phyloP scores from a whole-genome alignment of 2,797 vertebrate species.

The Tragelaphus oryx region DNA sequence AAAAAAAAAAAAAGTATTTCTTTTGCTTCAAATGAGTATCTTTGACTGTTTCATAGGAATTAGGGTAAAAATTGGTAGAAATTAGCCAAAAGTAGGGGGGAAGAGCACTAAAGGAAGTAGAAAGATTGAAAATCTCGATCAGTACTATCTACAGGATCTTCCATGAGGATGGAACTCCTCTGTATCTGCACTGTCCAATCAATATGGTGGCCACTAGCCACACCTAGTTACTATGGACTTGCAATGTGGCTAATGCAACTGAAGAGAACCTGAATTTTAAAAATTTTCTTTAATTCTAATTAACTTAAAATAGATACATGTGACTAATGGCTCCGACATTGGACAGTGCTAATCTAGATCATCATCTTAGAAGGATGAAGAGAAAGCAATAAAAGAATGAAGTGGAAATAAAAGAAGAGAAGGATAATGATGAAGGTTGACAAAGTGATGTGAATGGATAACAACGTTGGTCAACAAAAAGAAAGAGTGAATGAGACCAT shows the following conservation, averaged over 20 bases:
- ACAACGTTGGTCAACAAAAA: not conserved
- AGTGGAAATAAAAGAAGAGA: not conserved
- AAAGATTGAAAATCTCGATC: not conserved
- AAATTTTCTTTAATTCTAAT: constrained; percentile 1
- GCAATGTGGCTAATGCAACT: not conserved
- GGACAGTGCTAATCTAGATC: not conserved
- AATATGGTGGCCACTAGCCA: not conserved
- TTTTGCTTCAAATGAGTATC: constrained; percentile 2
- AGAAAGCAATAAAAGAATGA: constrained; percentile 20
- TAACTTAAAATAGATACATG: not conserved
- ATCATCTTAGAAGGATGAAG: not conserved
- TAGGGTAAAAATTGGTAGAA: constrained; percentile 2
- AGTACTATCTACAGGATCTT: not conserved
- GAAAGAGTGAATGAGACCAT: constrained; percentile 4
- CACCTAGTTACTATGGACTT: not conserved
- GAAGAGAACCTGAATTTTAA: not conserved
- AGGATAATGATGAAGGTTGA: not conserved
- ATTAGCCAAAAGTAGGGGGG: not conserved
- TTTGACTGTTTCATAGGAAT: constrained; percentile 22
- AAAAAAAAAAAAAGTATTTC: not conserved
- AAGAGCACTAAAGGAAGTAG: not conserved
- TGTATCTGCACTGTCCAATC: not conserved
- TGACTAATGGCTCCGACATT: not conserved
- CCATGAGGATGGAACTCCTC: not conserved
- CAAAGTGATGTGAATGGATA: constrained; percentile 13